phyloP scores from a whole-genome alignment of 2,888 invertebrate genomes.

The Prenolepis imparis region DNA sequence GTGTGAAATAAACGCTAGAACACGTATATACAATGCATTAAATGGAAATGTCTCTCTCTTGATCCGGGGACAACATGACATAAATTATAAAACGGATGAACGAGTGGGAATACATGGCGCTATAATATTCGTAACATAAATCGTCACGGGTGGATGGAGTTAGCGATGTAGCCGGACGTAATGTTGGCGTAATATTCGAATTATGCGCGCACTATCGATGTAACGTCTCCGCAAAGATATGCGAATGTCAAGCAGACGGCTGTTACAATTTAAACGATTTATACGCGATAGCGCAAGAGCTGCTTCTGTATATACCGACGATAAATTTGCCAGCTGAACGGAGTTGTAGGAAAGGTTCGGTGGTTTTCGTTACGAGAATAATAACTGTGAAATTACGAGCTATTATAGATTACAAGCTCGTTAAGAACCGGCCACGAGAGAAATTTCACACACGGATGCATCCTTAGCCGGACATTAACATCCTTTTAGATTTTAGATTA shows the following conservation, averaged over 20 bases:
- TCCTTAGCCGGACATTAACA: not conserved
- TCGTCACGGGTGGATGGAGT: slow-evolving; percentile 9
- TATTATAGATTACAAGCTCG: slow-evolving; percentile 53
- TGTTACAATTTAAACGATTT: slow-evolving; percentile 15
- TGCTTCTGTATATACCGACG: not conserved
- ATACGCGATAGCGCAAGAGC: slow-evolving; percentile 6
- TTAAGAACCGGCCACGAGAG: slow-evolving; percentile 32
- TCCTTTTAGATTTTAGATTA: slow-evolving; percentile 14
- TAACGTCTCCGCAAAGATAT: not conserved
- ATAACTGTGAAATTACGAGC: slow-evolving; percentile 57
- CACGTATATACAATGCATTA: not conserved
- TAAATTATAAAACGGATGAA: slow-evolving; percentile 12
- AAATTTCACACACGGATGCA: slow-evolving; percentile 42
- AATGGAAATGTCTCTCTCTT: slow-evolving; percentile 13
- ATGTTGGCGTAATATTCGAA: slow-evolving; percentile 10
- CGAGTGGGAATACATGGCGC: not conserved
- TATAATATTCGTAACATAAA: slow-evolving; percentile 31
- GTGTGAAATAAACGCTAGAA: not conserved
- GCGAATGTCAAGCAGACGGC: slow-evolving; percentile 3
- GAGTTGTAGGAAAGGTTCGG: not conserved
- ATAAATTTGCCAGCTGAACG: slow-evolving; percentile 25
- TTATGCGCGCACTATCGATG: slow-evolving; percentile 25
- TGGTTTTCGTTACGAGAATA: slow-evolving; percentile 43
- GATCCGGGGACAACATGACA: not conserved
- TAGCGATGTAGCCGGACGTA: slow-evolving; percentile 8